Conservation (phyloP, 2,113 vertebrate genomes). For the Lophius piscatorius region DNA sequence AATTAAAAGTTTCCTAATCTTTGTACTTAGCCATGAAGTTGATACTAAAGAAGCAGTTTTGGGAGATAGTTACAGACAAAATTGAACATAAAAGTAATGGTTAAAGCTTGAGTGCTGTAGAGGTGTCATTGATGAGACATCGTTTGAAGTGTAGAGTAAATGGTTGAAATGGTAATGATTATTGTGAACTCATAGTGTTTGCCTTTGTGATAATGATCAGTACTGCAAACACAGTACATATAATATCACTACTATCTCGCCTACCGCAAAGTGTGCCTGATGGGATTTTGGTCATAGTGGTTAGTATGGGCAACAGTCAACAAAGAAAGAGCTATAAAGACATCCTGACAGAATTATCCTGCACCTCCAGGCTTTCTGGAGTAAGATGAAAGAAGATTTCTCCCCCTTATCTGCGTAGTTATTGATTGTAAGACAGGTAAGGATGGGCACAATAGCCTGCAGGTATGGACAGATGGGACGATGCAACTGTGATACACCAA, state of each 20-base stretch:
- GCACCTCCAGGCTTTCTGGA: constrained; percentile 36
- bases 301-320: constrained; percentile 19
- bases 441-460: constrained; percentile 47
- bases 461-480: constrained; percentile 65
- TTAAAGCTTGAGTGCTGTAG: too few relatives aligned
- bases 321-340: constrained; percentile 39
- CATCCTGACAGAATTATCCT: constrained; percentile 2
- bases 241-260: neutral
- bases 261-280: constrained; percentile 16
- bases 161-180: neutral
- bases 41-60: neutral
- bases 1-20: constrained; percentile 43
- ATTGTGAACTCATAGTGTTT: constrained; percentile 18
- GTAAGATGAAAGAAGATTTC: constrained; percentile 22
- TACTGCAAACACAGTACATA: constrained; percentile 21
- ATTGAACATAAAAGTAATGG: too few relatives aligned
- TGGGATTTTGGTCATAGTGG: neutral
- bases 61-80: too few relatives aligned
- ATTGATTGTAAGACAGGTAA: constrained; percentile 53
- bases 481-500: constrained; percentile 27
- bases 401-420: constrained; percentile 28
- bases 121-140: neutral
- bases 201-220: constrained; percentile 15
- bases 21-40: constrained; percentile 16
- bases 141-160: too few relatives aligned